Conservation (phyloP, 1,140 invertebrate genomes). For the Sinonovacula constricta region DNA sequence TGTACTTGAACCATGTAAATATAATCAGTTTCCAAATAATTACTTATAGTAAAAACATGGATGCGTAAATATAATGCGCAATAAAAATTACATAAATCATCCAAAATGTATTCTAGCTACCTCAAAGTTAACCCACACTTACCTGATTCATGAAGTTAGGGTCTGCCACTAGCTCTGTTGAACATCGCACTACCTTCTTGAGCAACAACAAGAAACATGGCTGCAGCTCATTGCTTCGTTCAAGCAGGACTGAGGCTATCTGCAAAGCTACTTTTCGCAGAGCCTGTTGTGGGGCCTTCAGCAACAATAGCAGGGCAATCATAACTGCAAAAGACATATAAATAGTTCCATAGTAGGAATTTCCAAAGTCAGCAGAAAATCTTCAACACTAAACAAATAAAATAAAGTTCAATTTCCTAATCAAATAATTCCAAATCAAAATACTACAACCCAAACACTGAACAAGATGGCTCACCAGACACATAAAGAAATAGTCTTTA, state of each 20-base stretch:
- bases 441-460: neutral
- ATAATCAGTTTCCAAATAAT: neutral
- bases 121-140: neutral
- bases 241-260: constrained; percentile 33
- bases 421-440: neutral
- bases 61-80: neutral
- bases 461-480: constrained; percentile 4
- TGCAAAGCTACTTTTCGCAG: constrained; percentile 50
- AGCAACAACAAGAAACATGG: constrained; percentile 28
- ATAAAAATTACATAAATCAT: neutral
- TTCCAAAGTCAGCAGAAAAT: neutral
- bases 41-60: neutral
- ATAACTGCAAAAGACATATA: constrained; percentile 56
- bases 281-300: constrained; percentile 47
- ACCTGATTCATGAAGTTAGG: constrained; percentile 55
- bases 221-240: neutral
- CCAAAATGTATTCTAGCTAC: neutral
- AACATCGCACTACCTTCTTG: constrained; percentile 51
- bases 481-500: neutral
- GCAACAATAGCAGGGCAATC: constrained; percentile 48
- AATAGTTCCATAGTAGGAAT: neutral
- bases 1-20: neutral
- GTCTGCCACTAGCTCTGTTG: constrained; percentile 61
- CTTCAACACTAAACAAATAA: neutral
- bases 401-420: neutral